Evolutionary conservation across 2,888 invertebrate species (phyloP).

Genomic region (Cordylochernes scorpioides): DNA sequence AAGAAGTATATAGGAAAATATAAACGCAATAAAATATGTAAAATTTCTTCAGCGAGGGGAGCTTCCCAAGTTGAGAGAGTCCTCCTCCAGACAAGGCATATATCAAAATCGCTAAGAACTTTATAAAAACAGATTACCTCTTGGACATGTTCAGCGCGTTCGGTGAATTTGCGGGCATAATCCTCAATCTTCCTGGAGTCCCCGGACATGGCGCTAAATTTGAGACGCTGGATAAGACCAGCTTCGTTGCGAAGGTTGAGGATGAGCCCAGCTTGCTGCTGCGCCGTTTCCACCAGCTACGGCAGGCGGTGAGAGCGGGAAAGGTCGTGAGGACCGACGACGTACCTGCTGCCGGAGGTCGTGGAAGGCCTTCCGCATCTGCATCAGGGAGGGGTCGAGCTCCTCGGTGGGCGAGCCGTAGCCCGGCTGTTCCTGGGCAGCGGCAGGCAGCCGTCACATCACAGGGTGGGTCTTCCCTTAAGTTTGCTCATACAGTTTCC

Average conservation of each 20-base stretch:
- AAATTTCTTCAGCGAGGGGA: no score
- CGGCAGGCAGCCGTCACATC: no score
- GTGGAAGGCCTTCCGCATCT: slow-evolving; percentile 36
- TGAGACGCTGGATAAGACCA: slow-evolving; percentile 34
- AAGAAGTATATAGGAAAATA: no score
- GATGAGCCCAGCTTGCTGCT: slow-evolving; percentile 56
- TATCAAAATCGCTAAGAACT: no score
- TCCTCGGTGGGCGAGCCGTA: slow-evolving; percentile 33
- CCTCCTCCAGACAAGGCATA: no score
- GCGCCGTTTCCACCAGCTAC: slow-evolving; percentile 53
- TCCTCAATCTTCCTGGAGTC: slow-evolving; percentile 73
- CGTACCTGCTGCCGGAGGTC: slow-evolving; percentile 32
- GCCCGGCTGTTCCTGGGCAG: slow-evolving; percentile 29
- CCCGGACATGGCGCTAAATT: slow-evolving; percentile 42
- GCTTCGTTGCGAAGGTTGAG: slow-evolving; percentile 24
- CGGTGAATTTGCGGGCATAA: slow-evolving; percentile 75
- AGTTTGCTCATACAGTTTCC: no score
- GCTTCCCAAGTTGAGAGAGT: no score
- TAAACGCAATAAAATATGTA: no score
- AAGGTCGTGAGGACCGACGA: background rate
- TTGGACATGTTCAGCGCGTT: slow-evolving; percentile 90
- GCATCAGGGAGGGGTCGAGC: slow-evolving; percentile 34
- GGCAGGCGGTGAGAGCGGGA: background rate
- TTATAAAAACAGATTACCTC: slow-evolving; percentile 43
- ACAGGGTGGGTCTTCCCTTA: no score